Base-by-base conservation (phyloP, 2,888 invertebrate species). In the Himalopsyche anomala region DNA sequence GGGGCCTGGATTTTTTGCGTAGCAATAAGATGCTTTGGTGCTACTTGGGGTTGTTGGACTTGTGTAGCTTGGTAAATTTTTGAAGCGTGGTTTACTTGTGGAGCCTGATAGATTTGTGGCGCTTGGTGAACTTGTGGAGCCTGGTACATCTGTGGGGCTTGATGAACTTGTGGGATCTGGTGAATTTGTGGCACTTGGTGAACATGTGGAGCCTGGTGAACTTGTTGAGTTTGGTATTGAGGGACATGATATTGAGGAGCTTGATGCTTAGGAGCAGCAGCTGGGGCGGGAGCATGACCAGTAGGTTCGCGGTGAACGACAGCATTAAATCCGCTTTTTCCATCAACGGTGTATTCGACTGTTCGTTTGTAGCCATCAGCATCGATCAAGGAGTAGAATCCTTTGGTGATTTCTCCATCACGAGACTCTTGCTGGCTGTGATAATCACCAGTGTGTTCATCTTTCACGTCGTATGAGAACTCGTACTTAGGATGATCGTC, bases 391-490 rank as follows among this genome's bases (percentile, higher is more conserved):
- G 92, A 90, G 91, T 94, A 94, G 17, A 93, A 94, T 5, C 94
- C 94, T 55, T 94, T 93, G 84, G 94, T 94, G 4, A 94, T 90
- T 90, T 94, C 94, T 0, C 94, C 94, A 89, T 93, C 93, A 84
- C 94, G 92, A 36, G 92, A 91, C 89, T 94, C 94, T 87, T 93
- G 92, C 90, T 94, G 94, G 82, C 93, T 93, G 89, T 94, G 94
- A 90, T 92, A 93, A 91, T 94, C 94, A 36, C 94, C 94, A 38
- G 94, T 94, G 85, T 94, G 91, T 5, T 93, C 90, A 89, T 94
- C 94, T 89, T 94, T 93, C 0, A 94, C 93, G 89, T 94, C 94
- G 89, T 94, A 94, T 5, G 93, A 93, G 90, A 92, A 94, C 5
- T 93, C 93, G 91, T 94, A 94, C 89, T 94, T 94, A 0, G 94